Evolutionary conservation across 35 echinoderm and acorn worm species (phyloP), one percentile per base, ranked within the genome.

Genomic region (Acanthaster planci): DNA sequence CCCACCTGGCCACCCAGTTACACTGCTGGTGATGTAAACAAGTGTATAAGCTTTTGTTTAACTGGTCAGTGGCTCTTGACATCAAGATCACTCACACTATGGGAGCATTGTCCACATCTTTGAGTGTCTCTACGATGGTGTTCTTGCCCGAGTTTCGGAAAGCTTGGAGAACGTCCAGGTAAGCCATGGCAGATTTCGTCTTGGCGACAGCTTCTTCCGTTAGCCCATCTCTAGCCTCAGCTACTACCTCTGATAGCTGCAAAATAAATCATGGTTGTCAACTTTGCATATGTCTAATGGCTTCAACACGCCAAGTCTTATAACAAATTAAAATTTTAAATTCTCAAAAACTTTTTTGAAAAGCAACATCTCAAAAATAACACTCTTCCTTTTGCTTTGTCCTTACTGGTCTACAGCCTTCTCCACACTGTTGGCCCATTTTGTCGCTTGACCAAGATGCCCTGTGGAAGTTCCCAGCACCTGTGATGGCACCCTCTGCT

Each of bases 331-430:
- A n/a, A n/a, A n/a, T n/a, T n/a, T n/a, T n/a, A n/a, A n/a, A n/a
- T n/a, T n/a, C n/a, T n/a, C n/a, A n/a, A n/a, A n/a, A n/a, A n/a
- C 42, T 47, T 47, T 4, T 12, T 6, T 4, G 42, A 47, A 47
- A 47, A 47, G 42, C 12, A 4, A 47, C 42, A 47, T 4, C 4
- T 12, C 12, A 12, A 47, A 47, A 47, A n/a, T n/a, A n/a, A 12
- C 42, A 47, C 42, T 47, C 42, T 6, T 47, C 4, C 12, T 47
- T 4, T 6, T 47, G 12, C 42, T 47, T 47, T 47, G n/a, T 47
- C 79, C 94, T 90, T 84, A 97, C 94, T 1, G 91, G 79, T 77
- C 92, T 85, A 47, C 94, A 97, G 40, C 86, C 86, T 40, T 93
- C 91, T n/a, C 80, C 84, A 86, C 94, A 97, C 76, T 97, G 94